Evolutionary conservation across 2,797 vertebrate species (phyloP), one percentile per base, ranked within the genome.

Genomic region (Loris lydekkerianus): DNA sequence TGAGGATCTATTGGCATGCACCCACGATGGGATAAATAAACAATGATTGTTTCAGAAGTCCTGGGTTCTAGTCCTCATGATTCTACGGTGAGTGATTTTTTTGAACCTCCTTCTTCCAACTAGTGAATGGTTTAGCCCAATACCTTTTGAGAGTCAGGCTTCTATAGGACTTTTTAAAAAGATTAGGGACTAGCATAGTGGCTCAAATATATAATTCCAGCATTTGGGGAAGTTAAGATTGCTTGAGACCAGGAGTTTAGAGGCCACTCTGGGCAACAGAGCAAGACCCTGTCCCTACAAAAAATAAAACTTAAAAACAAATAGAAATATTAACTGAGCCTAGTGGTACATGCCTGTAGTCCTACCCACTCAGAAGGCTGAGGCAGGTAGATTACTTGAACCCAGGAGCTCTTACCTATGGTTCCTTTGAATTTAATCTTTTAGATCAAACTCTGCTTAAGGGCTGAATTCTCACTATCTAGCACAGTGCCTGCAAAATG

Each of bases 391-490:
- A 53, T 53, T 14, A 53, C 49, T 53, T 14, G 49, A 53, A 53
- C 49, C 49, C 49, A 53, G 14, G 23, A 67, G 9, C 61, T 81
- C 49, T 95, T 34, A 93, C 49, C 65, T 2, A 34, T 3, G 31
- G 23, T 86, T 21, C 34, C 63, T 96, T 77, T 89, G 72, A 67
- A 34, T 92, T 67, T n/a, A 56, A 81, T 31, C 25, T 77, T 93
- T 95, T 69, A 27, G 34, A 75, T 86, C 40, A 86, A 93, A 92
- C 87, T 88, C 23, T 90, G 34, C 65, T 78, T 70, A 18, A 92
- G 49, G 72, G 5, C 31, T 56, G 17, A 77, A 34, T 77, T 21
- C 2, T 75, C 61, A 67, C 37, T 56, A 11, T 56, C 27, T 40
- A 60, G 13, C 29, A 76, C 23, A 81, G 8, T 20, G 37, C n/a